Evolutionary conservation across 2,113 vertebrate genomes (phyloP).

Genomic region (Podarcis muralis): DNA sequence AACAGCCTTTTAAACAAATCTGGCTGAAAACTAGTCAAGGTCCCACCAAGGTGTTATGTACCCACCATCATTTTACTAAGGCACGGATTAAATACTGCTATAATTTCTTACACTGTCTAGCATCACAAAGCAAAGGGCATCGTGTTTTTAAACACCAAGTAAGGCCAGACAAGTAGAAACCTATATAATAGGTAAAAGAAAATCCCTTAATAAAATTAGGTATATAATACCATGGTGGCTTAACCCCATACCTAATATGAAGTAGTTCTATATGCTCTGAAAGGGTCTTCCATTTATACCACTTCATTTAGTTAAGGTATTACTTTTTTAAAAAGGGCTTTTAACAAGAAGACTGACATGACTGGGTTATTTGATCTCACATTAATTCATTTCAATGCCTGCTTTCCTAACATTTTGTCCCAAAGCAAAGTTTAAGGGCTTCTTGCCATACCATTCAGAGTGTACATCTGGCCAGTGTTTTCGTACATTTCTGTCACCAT

Average conservation of each 20-base stretch:
- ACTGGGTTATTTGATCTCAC: background rate
- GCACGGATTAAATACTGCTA: slow-evolving; percentile 64
- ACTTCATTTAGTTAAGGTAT: slow-evolving; percentile 10
- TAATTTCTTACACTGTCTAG: slow-evolving; percentile 53
- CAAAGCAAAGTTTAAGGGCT: background rate
- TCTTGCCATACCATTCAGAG: background rate
- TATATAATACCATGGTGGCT: slow-evolving; percentile 62
- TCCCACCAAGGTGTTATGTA: slow-evolving; percentile 57
- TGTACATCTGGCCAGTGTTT: background rate
- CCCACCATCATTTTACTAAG: slow-evolving; percentile 69
- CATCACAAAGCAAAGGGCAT: slow-evolving; percentile 41
- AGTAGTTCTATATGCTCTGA: slow-evolving; percentile 17
- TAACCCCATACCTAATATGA: slow-evolving; percentile 46
- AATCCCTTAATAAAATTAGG: slow-evolving; percentile 67
- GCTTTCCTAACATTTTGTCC: background rate
- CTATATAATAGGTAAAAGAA: slow-evolving; percentile 75
- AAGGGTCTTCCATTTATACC: slow-evolving; percentile 2
- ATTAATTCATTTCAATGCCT: slow-evolving; percentile 34
- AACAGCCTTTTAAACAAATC: background rate
- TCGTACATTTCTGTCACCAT: background rate
- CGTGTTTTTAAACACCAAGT: slow-evolving; percentile 63
- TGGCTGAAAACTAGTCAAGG: slow-evolving; percentile 45
- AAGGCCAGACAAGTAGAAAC: slow-evolving; percentile 51
- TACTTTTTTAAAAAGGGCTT: background rate
- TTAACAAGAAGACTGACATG: background rate